Base-by-base conservation (phyloP, 1,140 invertebrate species). In the Ptiloglossa arizonensis region DNA sequence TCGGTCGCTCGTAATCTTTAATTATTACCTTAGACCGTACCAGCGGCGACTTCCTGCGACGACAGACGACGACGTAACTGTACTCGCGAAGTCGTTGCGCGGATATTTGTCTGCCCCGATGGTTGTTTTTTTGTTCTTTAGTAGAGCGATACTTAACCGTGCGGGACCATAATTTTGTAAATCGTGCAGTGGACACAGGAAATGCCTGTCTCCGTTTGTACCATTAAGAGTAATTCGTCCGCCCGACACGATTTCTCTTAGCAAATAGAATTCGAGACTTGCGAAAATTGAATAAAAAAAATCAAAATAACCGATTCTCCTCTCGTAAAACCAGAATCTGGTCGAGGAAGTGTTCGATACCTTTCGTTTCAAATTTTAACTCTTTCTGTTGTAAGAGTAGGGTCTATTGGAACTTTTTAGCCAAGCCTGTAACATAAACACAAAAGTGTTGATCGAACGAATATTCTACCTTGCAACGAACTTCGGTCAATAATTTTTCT, bases 81-180 rank as follows among this genome's bases (percentile, higher is more conserved):
- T 81, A 81, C 17, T 13, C 41, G 17, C 32, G 5, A 15, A 63
- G 41, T 50, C 46, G n/a, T 8, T 11, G 60, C 32, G 32, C 6
- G n/a, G 29, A 72, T 22, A 22, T 32, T 32, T 24, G 57, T 75
- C 52, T 2, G 66, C 52, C 13, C 29, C 2, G 44, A 24, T 63
- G 29, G 52, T n/a, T 38, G 15, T 66, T 78, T 62, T 62, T 77
- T 52, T 8, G 32, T 46, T 50, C 4, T 8, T 13, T 29, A 6
- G 27, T 11, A 4, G 48, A 11, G 13, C 15, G 35, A 67, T 50
- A n/a, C 13, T 52, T 70, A 50, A 62, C 52, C 56, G 63, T 82
- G 63, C 80, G 57, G 73, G 63, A 79, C 69, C 41, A 48, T 82
- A 79, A 83, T 73, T 83, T 82, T 46, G 74, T 13, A 44, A 81